Base-by-base conservation (phyloP, 1,140 invertebrate genomes). In the Ruditapes philippinarum region DNA sequence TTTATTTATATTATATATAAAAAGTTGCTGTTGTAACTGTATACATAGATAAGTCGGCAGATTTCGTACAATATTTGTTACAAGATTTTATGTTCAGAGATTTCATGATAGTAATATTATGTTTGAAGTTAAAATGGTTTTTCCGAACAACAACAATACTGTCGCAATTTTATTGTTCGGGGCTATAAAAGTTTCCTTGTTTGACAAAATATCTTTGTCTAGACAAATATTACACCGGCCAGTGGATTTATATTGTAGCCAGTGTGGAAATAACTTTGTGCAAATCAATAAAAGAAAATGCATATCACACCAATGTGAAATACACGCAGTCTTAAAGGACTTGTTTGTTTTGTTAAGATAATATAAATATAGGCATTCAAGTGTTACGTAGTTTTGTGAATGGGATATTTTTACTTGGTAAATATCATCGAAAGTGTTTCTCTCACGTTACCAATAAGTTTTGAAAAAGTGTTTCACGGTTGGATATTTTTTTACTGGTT, bases 301-400 rank as follows among this genome's bases (percentile, higher is more conserved):
- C 57, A 62, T 62, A 62, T 62, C 57, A 62, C 57, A 62, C 57
- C 57, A 5, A 28, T 62, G 57, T 62, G 57, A 62, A 28, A 62
- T 28, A n/a, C 51, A 57, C 5, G 22, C 22, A 14, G 51, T 57
- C 51, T 4, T 17, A n/a, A 11, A 57, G 22, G 51, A 22, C 9
- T 57, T 22, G 51, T 57, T 5, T 57, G 22, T 3, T 22, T 22
- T 22, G n/a, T 57, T 22, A 57, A 5, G 22, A 17, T 57, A 3
- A 17, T 22, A 57, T 57, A 57, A 62, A 62, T n/a, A 62, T 62
- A 62, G 25, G 25, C n/a, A 62, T n/a, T 62, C n/a, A n/a, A n/a
- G 25, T 9, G 51, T 54, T n/a, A 22, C 51, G 4, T 14, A 54
- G 22, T 54, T 54, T 28, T 62, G n/a, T 62, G 57, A 62, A 62